These are phyloP conservation scores for Subacronicta megacephala DNA, from an alignment of 2,888 invertebrate species.

Conservation along the genomic window DNA sequence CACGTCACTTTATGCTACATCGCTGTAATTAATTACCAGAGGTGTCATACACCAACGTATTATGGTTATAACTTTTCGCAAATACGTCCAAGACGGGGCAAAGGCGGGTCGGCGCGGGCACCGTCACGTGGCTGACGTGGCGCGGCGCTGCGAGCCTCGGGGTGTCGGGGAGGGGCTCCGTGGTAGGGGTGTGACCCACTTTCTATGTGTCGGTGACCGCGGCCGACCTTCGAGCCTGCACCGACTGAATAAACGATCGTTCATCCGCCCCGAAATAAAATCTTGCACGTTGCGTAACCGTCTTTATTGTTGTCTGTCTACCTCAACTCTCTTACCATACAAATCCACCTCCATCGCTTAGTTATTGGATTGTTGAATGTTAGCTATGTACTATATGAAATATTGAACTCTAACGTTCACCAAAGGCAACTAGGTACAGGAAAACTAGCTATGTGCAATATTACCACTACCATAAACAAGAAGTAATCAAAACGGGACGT, in stretches of 20 bases:
- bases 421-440: conserved; percentile 44
- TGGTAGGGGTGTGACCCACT: conserved; percentile 82
- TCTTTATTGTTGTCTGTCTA: conserved; percentile 70
- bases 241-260: conserved; percentile 74
- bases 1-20: no score
- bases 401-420: conserved; percentile 38
- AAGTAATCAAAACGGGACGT: conserved; percentile 72
- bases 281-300: conserved; percentile 73
- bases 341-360: conserved; percentile 2
- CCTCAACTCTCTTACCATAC: conserved; percentile 33
- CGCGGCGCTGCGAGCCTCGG: conserved; percentile 50
- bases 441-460: conserved; percentile 50
- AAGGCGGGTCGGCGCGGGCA: conserved; percentile 1
- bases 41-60: conserved; percentile 4
- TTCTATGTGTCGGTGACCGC: conserved; percentile 84
- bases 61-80: conserved; percentile 7
- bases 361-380: conserved; percentile 8
- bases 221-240: conserved; percentile 85
- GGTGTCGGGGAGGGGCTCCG: conserved; percentile 39
- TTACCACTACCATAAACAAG: conserved; percentile 60
- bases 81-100: conserved; percentile 13
- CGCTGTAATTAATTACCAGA: conserved; percentile 1
- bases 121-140: conserved; percentile 56
- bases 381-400: conserved; percentile 28
- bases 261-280: conserved; percentile 75